phyloP scores from a whole-genome alignment of 92 coral and sea anemone species.

The Virgularia gustaviana region DNA sequence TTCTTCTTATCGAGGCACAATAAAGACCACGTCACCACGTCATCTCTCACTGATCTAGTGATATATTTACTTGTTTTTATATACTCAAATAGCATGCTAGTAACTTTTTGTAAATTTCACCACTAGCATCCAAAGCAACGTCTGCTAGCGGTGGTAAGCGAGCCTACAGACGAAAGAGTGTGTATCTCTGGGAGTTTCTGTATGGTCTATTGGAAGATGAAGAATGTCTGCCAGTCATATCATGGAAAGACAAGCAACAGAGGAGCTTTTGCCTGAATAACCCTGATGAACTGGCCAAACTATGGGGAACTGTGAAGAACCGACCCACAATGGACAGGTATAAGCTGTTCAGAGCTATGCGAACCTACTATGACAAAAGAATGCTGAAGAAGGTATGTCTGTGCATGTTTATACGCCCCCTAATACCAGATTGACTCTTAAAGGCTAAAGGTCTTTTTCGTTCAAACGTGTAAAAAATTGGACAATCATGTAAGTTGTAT shows the following conservation, averaged over 20 bases:
- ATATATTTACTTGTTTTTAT: too few relatives aligned
- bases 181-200: constrained; percentile 18
- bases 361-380: constrained; percentile 18
- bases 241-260: neutral
- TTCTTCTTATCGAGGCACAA: too few relatives aligned
- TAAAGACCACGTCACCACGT: too few relatives aligned
- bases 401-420: too few relatives aligned
- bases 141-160: neutral
- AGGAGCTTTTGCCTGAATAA: neutral
- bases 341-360: constrained; percentile 23
- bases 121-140: too few relatives aligned
- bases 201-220: constrained; percentile 17
- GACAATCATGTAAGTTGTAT: too few relatives aligned
- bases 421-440: too few relatives aligned
- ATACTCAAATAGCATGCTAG: too few relatives aligned
- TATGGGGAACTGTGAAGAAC: constrained; percentile 11
- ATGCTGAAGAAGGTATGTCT: constrained; percentile 10
- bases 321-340: constrained; percentile 9
- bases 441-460: too few relatives aligned
- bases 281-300: constrained; percentile 9
- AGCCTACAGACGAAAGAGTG: neutral
- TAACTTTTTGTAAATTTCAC: too few relatives aligned
- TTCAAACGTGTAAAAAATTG: too few relatives aligned
- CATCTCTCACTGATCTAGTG: too few relatives aligned
- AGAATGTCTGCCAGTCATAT: constrained; percentile 13